Conservation (phyloP, 2,113 vertebrate species). For the Petromus typicus region DNA sequence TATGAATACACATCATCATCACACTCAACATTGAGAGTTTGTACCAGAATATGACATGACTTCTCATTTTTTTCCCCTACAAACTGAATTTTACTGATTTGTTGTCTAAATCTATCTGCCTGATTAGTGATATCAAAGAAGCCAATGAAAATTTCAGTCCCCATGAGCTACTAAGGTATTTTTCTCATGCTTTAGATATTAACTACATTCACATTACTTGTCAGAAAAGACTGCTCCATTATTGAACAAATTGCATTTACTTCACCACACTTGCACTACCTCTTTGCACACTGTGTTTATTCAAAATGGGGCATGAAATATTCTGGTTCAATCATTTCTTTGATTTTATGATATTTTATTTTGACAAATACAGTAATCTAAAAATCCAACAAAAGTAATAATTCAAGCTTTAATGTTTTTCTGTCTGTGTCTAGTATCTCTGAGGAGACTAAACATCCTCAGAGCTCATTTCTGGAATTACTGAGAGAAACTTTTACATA, state of each 20-base stretch:
- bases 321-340: background rate
- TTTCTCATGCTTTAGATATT: background rate
- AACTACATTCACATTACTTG: background rate
- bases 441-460: background rate
- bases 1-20: too few relatives aligned
- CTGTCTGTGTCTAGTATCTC: background rate
- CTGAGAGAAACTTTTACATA: background rate
- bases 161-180: background rate
- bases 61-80: too few relatives aligned
- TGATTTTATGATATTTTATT: background rate
- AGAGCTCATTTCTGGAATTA: background rate
- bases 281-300: background rate
- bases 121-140: background rate
- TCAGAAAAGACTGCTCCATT: background rate
- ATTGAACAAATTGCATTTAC: background rate
- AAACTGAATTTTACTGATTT: background rate
- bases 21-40: too few relatives aligned
- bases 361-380: background rate
- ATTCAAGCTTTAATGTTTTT: background rate
- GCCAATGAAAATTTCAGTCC: background rate
- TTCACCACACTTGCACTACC: too few relatives aligned
- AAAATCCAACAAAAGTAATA: background rate
- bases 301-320: background rate
- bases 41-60: too few relatives aligned
- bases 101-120: background rate